phyloP scores from a whole-genome alignment of 1,140 invertebrate species.

The Dryas iulia region DNA sequence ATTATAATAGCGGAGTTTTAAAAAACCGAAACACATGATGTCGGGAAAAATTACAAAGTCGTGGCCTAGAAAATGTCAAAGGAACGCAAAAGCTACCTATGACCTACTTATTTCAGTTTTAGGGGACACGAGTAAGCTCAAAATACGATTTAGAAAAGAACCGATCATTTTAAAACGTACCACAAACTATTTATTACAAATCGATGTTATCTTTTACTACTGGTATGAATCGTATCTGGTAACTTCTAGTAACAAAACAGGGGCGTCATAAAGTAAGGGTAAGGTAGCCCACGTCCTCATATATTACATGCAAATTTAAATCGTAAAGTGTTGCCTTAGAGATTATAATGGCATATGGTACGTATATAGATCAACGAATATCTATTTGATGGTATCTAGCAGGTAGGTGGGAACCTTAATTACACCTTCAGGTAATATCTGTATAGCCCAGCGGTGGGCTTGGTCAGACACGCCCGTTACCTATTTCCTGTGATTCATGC shows the following conservation, averaged over 20 bases:
- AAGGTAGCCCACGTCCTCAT: not conserved
- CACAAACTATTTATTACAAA: not conserved
- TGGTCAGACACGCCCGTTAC: slow-evolving; percentile 32
- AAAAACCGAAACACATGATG: not conserved
- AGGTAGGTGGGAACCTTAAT: slow-evolving; percentile 49
- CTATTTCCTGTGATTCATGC: slow-evolving; percentile 6
- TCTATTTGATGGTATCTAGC: slow-evolving; percentile 44
- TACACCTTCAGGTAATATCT: slow-evolving; percentile 35
- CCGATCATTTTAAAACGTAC: not conserved
- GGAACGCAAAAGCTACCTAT: not conserved
- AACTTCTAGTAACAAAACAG: slow-evolving; percentile 19
- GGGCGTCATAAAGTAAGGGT: slow-evolving; percentile 4
- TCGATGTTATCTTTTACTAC: slow-evolving; percentile 10
- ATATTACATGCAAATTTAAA: slow-evolving; percentile 7
- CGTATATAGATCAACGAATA: slow-evolving; percentile 19
- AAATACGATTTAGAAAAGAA: not conserved
- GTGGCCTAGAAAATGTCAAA: not conserved
- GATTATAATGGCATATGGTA: slow-evolving; percentile 15
- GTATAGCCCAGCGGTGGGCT: slow-evolving; percentile 27
- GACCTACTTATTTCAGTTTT: not conserved
- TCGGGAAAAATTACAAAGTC: not conserved
- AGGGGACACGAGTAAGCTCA: not conserved
- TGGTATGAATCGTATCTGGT: slow-evolving; percentile 13
- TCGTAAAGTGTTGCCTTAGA: slow-evolving; percentile 19
- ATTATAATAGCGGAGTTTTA: not conserved